Evolutionary conservation across 2,888 invertebrate species (phyloP).

Genomic region (Lasius fuliginosus): DNA sequence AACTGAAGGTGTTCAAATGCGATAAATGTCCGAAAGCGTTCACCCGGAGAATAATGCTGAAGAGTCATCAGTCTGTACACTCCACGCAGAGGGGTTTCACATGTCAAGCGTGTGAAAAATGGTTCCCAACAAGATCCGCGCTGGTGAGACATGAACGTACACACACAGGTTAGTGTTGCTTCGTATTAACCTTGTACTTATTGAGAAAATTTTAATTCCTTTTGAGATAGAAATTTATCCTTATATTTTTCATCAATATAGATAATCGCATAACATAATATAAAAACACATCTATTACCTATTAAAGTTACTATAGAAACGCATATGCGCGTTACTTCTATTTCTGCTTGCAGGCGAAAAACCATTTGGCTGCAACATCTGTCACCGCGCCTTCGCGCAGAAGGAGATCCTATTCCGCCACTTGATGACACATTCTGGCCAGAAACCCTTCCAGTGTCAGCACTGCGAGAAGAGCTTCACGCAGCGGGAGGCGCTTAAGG

Average conservation of each 20-base stretch:
- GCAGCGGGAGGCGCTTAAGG: constrained; percentile 90
- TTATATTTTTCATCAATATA: not conserved
- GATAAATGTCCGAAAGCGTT: constrained; percentile 89
- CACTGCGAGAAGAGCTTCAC: constrained; percentile 91
- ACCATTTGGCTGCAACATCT: constrained; percentile 86
- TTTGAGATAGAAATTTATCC: not conserved
- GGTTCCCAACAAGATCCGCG: constrained; percentile 90
- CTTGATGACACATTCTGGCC: constrained; percentile 86
- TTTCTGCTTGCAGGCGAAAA: constrained; percentile 81
- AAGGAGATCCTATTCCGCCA: constrained; percentile 89
- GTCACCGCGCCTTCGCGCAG: constrained; percentile 91
- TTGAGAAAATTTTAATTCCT: not conserved
- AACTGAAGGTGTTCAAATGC: constrained; percentile 88
- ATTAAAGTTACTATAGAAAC: constrained; percentile 13
- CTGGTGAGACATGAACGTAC: constrained; percentile 90
- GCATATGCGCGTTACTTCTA: not conserved
- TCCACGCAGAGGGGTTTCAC: constrained; percentile 88
- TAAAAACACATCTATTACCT: not conserved
- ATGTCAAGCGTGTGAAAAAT: constrained; percentile 89
- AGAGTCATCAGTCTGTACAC: constrained; percentile 89
- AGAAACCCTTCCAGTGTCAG: constrained; percentile 90
- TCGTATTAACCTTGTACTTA: not conserved
- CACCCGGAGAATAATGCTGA: constrained; percentile 88
- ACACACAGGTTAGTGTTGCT: constrained; percentile 88
- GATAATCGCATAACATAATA: not conserved